Evolutionary conservation across 2,113 vertebrate genomes (phyloP), one percentile per base, ranked within the genome.

Genomic region (Pavo muticus): DNA sequence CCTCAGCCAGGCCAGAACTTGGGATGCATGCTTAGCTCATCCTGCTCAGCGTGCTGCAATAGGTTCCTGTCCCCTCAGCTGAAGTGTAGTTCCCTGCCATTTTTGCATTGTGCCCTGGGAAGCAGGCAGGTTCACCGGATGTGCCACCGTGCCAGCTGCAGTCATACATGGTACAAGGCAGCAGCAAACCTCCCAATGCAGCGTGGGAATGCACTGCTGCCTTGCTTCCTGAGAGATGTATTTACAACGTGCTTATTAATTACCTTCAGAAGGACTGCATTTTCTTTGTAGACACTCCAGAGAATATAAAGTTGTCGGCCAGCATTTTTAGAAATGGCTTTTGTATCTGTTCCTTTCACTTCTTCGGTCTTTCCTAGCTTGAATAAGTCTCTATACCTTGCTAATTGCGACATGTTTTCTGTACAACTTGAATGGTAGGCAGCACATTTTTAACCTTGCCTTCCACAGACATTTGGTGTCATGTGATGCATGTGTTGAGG

Each of bases 141-240:
- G 13, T 37, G 6, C 32, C 1, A 0, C 47, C 8, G 48, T 30
- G 35, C 35, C 69, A 52, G 24, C 16, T 21, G 32, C 2, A 10
- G 50, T 19, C 11, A 2, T 6, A 5, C 7, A 7, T 40, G 47
- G 39, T 56, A 32, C 0, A 0, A 40, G 0, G 0, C 0, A 2
- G 35, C 37, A 0, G 1, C 54, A 40, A 17, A 40, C 44, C 80
- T 64, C 0, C 0, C 35, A 42, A 40, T 27, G 39, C 0, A 0
- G 70, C 35, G 54, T 65, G 78, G 59, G 30, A 30, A 13, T 32
- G 64, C 47, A 39, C 45, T 40, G 59, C 76, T 57, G 69, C 45
- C 45, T 5, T 7, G 30, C 39, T 40, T 35, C 39, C 44, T 0
- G 5, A 52, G 64, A 60, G 72, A 14, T 48, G 59, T 42, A 21